phyloP scores from a whole-genome alignment of 2,888 invertebrate species.

The Tethea ocularis region DNA sequence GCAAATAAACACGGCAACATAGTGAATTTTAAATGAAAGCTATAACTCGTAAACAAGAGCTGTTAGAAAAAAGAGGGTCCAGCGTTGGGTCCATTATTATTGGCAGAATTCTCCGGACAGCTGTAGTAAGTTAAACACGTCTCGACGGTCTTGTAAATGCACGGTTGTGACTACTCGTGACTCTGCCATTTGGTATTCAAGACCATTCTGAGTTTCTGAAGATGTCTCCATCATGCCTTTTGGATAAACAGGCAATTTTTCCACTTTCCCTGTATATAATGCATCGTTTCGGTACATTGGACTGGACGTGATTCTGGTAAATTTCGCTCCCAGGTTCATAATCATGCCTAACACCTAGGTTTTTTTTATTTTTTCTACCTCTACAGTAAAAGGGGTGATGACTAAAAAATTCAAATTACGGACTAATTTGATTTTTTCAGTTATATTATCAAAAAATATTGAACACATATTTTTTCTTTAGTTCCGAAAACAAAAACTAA shows the following conservation, averaged over 20 bases:
- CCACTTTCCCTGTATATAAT: slow-evolving; percentile 67
- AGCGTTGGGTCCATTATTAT: slow-evolving; percentile 74
- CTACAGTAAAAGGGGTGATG: too few species aligned
- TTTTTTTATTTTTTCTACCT: slow-evolving; percentile 43
- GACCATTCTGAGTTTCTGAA: slow-evolving; percentile 58
- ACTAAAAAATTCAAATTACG: too few species aligned
- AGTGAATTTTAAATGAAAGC: too few species aligned
- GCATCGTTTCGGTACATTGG: slow-evolving; percentile 77
- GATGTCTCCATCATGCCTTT: slow-evolving; percentile 60
- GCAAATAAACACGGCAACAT: too few species aligned
- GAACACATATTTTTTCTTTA: too few species aligned
- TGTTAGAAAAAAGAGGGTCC: neutral
- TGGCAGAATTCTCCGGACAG: slow-evolving; percentile 68
- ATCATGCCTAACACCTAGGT: slow-evolving; percentile 53
- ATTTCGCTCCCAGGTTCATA: slow-evolving; percentile 68
- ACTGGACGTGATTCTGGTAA: slow-evolving; percentile 64
- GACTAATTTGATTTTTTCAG: too few species aligned
- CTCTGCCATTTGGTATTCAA: slow-evolving; percentile 76
- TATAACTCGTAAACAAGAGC: too few species aligned
- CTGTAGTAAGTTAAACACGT: slow-evolving; percentile 70
- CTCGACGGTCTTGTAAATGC: slow-evolving; percentile 64
- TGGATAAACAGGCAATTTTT: slow-evolving; percentile 63
- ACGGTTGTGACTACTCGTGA: slow-evolving; percentile 65
- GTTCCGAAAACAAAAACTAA: too few species aligned
- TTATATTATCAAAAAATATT: too few species aligned